Percentiles rank a stretch among this genome's conserved stretches.
These are phyloP conservation scores for Etheostoma nigrum DNA, from an alignment of 2,797 vertebrate genomes.

Conservation along the genomic window DNA sequence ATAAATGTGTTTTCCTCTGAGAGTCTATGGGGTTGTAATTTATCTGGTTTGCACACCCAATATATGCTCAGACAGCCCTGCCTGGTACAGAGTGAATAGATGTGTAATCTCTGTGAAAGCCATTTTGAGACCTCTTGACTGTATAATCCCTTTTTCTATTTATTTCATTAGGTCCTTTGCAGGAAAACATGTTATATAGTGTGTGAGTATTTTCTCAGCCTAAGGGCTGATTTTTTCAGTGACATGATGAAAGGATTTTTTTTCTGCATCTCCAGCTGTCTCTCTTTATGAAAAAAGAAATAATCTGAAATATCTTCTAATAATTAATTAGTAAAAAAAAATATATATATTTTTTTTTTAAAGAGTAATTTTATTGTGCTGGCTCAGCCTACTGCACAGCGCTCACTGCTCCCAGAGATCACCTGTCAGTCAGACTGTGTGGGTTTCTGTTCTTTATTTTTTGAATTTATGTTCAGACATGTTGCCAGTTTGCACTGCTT, in stretches of 20 bases:
- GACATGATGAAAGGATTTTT: neutral
- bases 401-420: conserved; percentile 15
- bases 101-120: conserved; percentile 21
- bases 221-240: conserved; percentile 6
- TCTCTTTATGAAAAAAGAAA: conserved; percentile 10
- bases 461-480: conserved; percentile 8
- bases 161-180: conserved; percentile 29
- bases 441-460: conserved; percentile 12
- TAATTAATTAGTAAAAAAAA: too few species aligned
- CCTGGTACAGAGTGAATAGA: conserved; percentile 7
- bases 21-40: conserved; percentile 17
- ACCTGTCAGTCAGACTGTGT: conserved; percentile 30
- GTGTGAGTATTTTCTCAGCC: conserved; percentile 10
- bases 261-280: neutral
- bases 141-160: conserved; percentile 19
- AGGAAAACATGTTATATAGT: conserved; percentile 11
- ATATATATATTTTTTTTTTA: neutral
- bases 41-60: conserved; percentile 13
- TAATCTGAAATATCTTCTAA: neutral
- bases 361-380: conserved; percentile 6
- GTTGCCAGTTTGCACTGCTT: neutral
- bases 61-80: conserved; percentile 7
- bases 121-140: conserved; percentile 11
- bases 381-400: neutral
- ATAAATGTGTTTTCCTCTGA: conserved; percentile 1